A percentile compares a stretch with the other conserved stretches of the same genome.
These are phyloP conservation scores for Ammodytes dubius DNA, from an alignment of 2,113 vertebrate genomes.

Conservation along the genomic window DNA sequence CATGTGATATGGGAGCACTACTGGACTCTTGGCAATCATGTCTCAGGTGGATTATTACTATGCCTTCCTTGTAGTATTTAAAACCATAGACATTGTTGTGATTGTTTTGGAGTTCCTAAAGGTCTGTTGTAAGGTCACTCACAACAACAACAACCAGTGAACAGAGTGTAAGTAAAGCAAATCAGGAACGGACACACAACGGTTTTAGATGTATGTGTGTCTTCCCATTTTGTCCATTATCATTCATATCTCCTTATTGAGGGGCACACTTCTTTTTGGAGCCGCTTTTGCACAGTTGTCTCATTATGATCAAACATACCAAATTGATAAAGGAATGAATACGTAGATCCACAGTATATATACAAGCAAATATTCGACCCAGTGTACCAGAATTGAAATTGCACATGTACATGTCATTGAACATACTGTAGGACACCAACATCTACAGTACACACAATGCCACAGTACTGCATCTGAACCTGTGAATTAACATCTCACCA, in stretches of 20 bases:
- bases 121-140: neutral
- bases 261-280: too few species aligned
- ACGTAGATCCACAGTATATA: neutral
- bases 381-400: neutral
- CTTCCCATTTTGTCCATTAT: neutral
- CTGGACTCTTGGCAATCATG: neutral
- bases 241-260: neutral
- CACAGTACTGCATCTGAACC: neutral
- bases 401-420: neutral
- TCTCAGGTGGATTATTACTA: neutral
- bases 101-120: neutral
- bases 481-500: constrained; percentile 4
- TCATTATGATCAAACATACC: neutral
- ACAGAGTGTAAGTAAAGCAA: neutral
- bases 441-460: constrained; percentile 3
- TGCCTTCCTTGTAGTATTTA: neutral
- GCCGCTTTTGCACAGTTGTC: neutral
- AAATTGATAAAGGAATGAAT: neutral
- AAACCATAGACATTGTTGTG: neutral
- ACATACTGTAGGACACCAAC: neutral
- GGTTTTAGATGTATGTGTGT: neutral
- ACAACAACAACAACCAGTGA: neutral
- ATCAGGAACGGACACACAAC: neutral
- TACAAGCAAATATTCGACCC: neutral
- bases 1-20: neutral